These are phyloP conservation scores for Nyctibius grandis DNA, from an alignment of 2,797 vertebrate species.

Conservation along the genomic window DNA sequence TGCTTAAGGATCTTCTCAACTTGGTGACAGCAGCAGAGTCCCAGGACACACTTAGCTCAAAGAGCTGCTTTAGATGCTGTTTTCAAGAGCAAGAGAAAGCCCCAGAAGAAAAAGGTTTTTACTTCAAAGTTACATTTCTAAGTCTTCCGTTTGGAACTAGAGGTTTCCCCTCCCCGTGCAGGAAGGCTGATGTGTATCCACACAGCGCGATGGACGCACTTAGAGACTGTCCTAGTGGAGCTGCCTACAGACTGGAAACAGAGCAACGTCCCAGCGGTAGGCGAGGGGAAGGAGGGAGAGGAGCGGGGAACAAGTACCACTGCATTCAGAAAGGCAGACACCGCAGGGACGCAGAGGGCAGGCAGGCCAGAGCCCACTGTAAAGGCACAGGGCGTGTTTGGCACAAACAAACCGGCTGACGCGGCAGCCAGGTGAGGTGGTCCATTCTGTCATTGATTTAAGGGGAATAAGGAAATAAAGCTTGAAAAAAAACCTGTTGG, in stretches of 20 bases:
- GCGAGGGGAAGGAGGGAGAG: background rate
- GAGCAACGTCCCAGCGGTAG: accelerated
- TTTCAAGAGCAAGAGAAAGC: background rate
- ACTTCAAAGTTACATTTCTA: background rate
- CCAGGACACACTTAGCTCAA: background rate
- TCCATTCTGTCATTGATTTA: background rate
- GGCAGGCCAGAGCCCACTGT: background rate
- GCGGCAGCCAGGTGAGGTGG: background rate
- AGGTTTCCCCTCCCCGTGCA: background rate
- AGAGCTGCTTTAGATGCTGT: background rate
- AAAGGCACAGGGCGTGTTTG: constrained; percentile 18
- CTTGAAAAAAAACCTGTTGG: background rate
- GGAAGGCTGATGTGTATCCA: background rate
- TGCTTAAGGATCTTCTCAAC: background rate
- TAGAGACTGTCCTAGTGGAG: background rate
- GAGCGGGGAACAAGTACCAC: background rate
- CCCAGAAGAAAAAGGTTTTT: background rate
- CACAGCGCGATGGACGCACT: background rate
- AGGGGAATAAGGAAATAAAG: background rate
- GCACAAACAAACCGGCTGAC: background rate
- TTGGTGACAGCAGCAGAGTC: background rate
- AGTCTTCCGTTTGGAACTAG: background rate
- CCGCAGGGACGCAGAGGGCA: background rate
- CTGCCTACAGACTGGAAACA: background rate
- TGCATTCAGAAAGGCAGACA: background rate